Evolutionary conservation across 2,113 vertebrate species (phyloP).

Genomic region (Saimiri boliviensis): DNA sequence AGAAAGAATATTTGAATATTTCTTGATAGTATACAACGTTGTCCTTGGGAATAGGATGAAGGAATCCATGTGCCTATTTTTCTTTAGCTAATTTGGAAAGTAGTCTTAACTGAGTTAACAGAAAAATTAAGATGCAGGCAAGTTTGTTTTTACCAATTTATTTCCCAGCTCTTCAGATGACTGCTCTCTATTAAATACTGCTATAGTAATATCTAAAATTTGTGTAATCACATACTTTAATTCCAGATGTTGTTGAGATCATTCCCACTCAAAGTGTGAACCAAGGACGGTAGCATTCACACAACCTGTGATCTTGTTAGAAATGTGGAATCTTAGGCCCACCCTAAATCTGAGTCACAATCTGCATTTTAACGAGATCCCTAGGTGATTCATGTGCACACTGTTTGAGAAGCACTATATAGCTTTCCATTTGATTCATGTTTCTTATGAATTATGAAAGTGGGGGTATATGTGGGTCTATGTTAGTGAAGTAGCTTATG

Average conservation of each 20-base stretch:
- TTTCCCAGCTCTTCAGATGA: not conserved
- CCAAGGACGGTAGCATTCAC: not conserved
- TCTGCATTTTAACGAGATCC: not conserved
- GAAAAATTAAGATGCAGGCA: slow-evolving; percentile 1
- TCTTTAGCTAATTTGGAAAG: not conserved
- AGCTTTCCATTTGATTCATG: not conserved
- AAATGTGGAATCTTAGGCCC: not conserved
- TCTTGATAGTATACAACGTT: not conserved
- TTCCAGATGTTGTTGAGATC: not conserved
- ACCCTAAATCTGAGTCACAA: not conserved
- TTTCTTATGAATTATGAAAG: slow-evolving; percentile 7
- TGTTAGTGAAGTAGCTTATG: not conserved
- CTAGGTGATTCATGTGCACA: not conserved
- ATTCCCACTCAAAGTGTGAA: not conserved
- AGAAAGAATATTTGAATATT: not conserved
- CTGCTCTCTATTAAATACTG: not conserved
- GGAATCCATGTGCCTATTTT: not conserved
- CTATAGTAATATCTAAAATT: not conserved
- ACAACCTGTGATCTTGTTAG: not conserved
- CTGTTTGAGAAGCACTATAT: not conserved
- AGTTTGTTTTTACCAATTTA: not conserved
- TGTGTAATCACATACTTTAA: not conserved
- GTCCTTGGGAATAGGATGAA: not conserved
- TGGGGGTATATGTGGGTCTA: not conserved
- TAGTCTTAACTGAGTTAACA: not conserved